Percentiles rank a stretch among this genome's conserved stretches.
phyloP scores from a whole-genome alignment of 2,113 vertebrate species.

The Lycaon pictus region DNA sequence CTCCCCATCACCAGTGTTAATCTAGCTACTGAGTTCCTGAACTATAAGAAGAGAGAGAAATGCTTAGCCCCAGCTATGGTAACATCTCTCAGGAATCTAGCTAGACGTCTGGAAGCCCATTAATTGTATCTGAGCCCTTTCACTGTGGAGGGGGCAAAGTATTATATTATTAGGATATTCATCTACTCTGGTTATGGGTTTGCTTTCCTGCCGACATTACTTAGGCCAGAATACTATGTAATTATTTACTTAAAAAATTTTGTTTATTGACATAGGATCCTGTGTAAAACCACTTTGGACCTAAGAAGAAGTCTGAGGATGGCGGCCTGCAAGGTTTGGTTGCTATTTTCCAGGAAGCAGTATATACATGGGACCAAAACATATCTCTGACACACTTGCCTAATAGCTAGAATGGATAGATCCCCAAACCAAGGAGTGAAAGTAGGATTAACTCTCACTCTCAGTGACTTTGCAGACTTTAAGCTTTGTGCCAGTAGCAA shows the following conservation, averaged over 20 bases:
- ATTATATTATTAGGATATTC: neutral
- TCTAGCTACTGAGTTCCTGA: neutral
- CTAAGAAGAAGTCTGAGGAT: neutral
- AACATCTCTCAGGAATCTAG: neutral
- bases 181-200: neutral
- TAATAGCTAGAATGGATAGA: neutral
- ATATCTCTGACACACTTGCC: neutral
- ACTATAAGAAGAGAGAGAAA: neutral
- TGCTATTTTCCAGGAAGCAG: neutral
- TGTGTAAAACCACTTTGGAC: neutral
- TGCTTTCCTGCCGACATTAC: neutral
- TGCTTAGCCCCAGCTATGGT: neutral
- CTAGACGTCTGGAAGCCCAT: neutral
- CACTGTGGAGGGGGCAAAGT: neutral
- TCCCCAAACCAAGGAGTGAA: neutral
- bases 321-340: neutral
- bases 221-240: neutral
- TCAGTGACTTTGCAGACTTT: neutral
- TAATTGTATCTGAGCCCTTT: neutral
- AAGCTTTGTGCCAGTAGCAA: neutral
- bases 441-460: neutral
- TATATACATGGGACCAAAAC: neutral
- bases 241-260: neutral
- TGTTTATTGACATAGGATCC: neutral
- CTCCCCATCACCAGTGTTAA: too few relatives aligned